Evolutionary conservation across 92 coral and sea anemone species (phyloP).

Genomic region (Zoanthus gigantus): DNA sequence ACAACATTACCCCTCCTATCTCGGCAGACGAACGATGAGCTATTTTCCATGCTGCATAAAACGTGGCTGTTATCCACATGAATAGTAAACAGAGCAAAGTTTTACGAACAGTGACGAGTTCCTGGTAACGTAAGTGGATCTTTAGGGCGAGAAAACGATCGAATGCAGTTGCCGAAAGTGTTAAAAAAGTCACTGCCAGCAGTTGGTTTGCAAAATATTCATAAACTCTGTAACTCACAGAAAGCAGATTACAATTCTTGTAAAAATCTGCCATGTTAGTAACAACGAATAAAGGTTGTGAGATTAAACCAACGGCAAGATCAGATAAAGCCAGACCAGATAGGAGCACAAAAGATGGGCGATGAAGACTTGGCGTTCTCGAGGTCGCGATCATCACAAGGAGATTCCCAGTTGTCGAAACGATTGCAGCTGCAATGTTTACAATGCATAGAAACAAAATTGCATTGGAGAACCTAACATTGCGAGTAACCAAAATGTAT

Average conservation of each 20-base stretch:
- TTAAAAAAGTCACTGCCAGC: not conserved
- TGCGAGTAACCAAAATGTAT: not conserved
- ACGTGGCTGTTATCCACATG: not conserved
- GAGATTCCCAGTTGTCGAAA: not conserved
- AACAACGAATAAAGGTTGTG: not conserved
- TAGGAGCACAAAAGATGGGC: not conserved
- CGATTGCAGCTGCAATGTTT: not conserved
- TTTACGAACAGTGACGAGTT: conserved; percentile 16
- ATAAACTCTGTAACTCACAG: not conserved
- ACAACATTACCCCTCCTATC: not conserved
- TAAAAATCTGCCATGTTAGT: not conserved
- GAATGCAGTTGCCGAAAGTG: not conserved
- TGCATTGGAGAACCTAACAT: not conserved
- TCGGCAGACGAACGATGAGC: conserved; percentile 15
- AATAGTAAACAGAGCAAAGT: not conserved
- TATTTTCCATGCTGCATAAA: not conserved
- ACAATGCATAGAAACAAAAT: not conserved
- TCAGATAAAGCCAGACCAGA: conserved; percentile 11
- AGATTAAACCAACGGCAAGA: not conserved
- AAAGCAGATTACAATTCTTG: not conserved
- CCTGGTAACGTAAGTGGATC: not conserved
- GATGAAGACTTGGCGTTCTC: not conserved
- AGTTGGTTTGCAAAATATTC: not conserved
- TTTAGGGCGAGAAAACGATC: conserved; percentile 13
- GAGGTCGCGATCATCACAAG: not conserved